These are phyloP conservation scores for Gambusia affinis DNA, from an alignment of 2,113 vertebrate genomes.

Conservation along the genomic window DNA sequence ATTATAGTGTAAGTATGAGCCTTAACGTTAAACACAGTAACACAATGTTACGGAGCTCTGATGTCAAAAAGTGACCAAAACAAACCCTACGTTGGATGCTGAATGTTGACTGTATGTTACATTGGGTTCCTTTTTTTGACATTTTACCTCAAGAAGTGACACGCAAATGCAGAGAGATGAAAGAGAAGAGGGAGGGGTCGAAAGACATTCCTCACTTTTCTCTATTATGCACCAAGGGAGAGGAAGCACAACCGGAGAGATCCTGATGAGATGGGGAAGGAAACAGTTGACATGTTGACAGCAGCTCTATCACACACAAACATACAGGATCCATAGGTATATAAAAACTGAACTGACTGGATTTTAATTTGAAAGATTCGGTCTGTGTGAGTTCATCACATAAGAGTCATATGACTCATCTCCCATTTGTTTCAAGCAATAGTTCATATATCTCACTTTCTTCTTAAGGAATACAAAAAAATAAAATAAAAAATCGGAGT, in stretches of 20 bases:
- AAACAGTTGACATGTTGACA: conserved; percentile 57
- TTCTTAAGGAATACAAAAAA: too few species aligned
- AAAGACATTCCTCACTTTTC: conserved; percentile 41
- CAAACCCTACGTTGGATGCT: conserved; percentile 7
- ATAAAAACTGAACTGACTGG: conserved; percentile 7
- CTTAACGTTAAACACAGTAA: conserved; percentile 28
- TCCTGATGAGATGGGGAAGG: not conserved
- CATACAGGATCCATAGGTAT: conserved; percentile 15
- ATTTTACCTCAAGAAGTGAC: conserved; percentile 25
- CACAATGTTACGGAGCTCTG: not conserved
- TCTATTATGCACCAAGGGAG: conserved; percentile 49
- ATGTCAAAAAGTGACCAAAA: conserved; percentile 26
- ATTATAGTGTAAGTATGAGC: not conserved
- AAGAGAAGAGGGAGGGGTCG: conserved; percentile 1
- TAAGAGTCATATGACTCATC: conserved; percentile 2
- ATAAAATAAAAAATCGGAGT: too few species aligned
- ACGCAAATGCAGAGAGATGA: conserved; percentile 41
- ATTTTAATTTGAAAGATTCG: conserved; percentile 19
- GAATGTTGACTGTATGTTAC: conserved; percentile 33
- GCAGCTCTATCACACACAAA: conserved; percentile 14
- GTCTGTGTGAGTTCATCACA: not conserved
- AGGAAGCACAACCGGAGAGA: conserved; percentile 27
- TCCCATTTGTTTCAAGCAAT: conserved; percentile 2
- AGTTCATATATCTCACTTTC: not conserved
- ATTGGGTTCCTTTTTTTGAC: conserved; percentile 5